These are phyloP conservation scores for Orchestes rusci DNA, from an alignment of 2,888 invertebrate species.

Conservation along the genomic window DNA sequence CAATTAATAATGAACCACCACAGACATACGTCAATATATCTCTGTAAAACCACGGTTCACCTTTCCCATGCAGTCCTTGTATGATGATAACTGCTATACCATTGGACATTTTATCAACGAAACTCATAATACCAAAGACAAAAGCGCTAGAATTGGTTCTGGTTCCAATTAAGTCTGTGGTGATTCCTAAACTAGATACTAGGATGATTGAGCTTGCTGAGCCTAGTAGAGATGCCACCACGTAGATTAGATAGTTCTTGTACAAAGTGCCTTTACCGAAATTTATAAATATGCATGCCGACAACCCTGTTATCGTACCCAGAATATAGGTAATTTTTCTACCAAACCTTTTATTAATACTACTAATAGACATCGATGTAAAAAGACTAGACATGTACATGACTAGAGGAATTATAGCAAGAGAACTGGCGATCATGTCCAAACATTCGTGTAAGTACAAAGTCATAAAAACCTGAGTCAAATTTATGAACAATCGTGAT, in stretches of 20 bases:
- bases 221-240: slow-evolving; percentile 67
- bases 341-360: slow-evolving; percentile 54
- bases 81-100: slow-evolving; percentile 77
- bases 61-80: slow-evolving; percentile 54
- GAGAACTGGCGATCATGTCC: slow-evolving; percentile 61
- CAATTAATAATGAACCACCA: slow-evolving; percentile 49
- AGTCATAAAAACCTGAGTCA: slow-evolving; percentile 79
- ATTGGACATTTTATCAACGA: slow-evolving; percentile 83
- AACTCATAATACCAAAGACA: slow-evolving; percentile 66
- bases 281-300: slow-evolving; percentile 65
- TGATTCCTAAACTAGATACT: slow-evolving; percentile 78
- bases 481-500: slow-evolving; percentile 78
- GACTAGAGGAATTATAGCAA: slow-evolving; percentile 75
- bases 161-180: slow-evolving; percentile 79
- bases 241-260: slow-evolving; percentile 58
- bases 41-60: slow-evolving; percentile 47
- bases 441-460: slow-evolving; percentile 76
- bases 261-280: slow-evolving; percentile 48
- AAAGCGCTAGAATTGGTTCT: slow-evolving; percentile 82
- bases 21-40: slow-evolving; percentile 51
- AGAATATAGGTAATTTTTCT: slow-evolving; percentile 64
- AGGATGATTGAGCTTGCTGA: slow-evolving; percentile 76
- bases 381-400: slow-evolving; percentile 76
- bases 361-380: slow-evolving; percentile 65
- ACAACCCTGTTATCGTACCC: slow-evolving; percentile 58